Percentiles rank a stretch among this genome's conserved stretches.
Conservation (phyloP, 2,113 vertebrate genomes). For the Phocoena phocoena region DNA sequence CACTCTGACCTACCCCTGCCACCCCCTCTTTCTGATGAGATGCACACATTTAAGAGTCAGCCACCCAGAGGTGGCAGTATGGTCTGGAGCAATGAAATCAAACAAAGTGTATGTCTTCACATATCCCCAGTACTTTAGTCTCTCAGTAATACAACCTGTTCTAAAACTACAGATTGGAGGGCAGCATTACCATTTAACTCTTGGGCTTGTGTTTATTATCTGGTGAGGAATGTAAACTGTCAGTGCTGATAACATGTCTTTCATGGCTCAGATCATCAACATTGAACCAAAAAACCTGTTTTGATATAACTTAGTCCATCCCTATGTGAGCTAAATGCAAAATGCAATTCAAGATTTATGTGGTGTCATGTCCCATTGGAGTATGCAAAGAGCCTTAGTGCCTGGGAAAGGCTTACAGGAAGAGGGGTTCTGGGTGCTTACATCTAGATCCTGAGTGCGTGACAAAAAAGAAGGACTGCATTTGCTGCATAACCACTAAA, state of each 20-base stretch:
- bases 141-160: background rate
- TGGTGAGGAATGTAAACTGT: conserved; percentile 35
- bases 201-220: background rate
- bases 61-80: background rate
- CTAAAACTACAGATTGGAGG: background rate
- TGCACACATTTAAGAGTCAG: background rate
- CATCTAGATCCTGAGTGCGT: background rate
- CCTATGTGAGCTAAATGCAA: conserved; percentile 34
- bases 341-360: background rate
- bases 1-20: background rate
- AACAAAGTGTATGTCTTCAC: background rate
- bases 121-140: background rate
- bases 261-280: conserved; percentile 55
- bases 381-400: conserved; percentile 41
- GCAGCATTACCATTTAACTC: background rate
- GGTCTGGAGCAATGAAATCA: background rate
- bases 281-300: conserved; percentile 60
- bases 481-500: conserved; percentile 39
- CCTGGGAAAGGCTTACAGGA: conserved; percentile 37
- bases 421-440: conserved; percentile 38
- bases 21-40: background rate
- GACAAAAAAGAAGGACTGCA: conserved; percentile 33
- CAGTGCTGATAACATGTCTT: conserved; percentile 38
- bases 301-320: conserved; percentile 44
- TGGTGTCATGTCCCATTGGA: conserved; percentile 44